phyloP scores from a whole-genome alignment of 2,888 invertebrate species.

The Andricus quercusramuli region DNA sequence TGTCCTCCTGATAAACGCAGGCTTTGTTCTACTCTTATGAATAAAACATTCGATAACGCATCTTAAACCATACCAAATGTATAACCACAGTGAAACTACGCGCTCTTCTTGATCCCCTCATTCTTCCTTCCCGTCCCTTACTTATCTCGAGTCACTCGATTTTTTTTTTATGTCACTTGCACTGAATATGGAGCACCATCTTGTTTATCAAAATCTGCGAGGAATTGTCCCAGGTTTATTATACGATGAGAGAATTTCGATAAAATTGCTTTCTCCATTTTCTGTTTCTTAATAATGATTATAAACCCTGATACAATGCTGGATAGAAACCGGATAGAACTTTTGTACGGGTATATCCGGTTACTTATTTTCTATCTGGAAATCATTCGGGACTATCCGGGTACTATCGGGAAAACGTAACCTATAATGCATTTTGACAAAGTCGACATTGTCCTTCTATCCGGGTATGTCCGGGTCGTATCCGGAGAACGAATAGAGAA shows the following conservation, averaged over 20 bases:
- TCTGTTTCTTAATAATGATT: background rate
- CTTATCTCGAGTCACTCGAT: conserved; percentile 50
- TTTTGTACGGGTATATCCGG: too few species aligned
- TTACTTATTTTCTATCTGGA: too few species aligned
- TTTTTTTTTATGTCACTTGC: conserved; percentile 55
- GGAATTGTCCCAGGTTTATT: background rate
- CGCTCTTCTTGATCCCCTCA: conserved; percentile 53
- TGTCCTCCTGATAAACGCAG: conserved; percentile 77
- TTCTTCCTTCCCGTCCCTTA: conserved; percentile 49
- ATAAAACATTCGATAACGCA: conserved; percentile 78
- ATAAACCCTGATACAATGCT: too few species aligned
- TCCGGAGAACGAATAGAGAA: too few species aligned
- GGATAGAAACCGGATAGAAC: too few species aligned
- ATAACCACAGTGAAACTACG: conserved; percentile 47
- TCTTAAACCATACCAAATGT: conserved; percentile 68
- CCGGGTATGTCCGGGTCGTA: too few species aligned
- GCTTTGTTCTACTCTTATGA: conserved; percentile 78
- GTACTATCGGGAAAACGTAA: too few species aligned
- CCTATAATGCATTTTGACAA: too few species aligned
- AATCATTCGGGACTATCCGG: too few species aligned
- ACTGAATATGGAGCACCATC: conserved; percentile 18
- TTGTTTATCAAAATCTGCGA: conserved; percentile 2
- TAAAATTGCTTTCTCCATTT: background rate
- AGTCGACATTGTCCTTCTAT: too few species aligned
- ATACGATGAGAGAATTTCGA: background rate